Evolutionary conservation across 2,888 invertebrate genomes (phyloP).

Genomic region (Ornithoptera priamus): DNA sequence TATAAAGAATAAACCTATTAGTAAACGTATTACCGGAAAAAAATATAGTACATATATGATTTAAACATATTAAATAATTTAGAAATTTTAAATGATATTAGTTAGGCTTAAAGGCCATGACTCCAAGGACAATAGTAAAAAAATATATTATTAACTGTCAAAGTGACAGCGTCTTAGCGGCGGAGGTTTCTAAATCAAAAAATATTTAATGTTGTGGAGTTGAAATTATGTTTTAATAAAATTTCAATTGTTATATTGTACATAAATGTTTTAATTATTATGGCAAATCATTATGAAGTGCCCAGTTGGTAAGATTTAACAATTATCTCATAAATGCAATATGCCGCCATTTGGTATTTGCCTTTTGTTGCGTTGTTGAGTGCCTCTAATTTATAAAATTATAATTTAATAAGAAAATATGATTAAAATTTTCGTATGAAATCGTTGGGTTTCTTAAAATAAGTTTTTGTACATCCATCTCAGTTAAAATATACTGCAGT

Average conservation of each 20-base stretch:
- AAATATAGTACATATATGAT: too few species aligned
- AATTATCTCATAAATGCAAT: constrained; percentile 18
- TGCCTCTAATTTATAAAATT: neutral
- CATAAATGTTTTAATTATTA: constrained; percentile 45
- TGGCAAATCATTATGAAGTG: constrained; percentile 95
- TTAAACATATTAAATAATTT: too few species aligned
- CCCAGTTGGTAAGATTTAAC: constrained; percentile 87
- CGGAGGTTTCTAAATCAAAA: constrained; percentile 25
- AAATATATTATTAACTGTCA: constrained; percentile 17
- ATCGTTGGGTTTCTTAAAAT: neutral
- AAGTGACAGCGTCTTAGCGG: constrained; percentile 29
- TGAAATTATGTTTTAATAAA: constrained; percentile 27
- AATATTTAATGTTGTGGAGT: constrained; percentile 17
- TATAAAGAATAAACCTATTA: too few species aligned
- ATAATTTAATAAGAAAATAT: neutral
- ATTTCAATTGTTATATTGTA: constrained; percentile 17
- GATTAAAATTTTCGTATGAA: neutral
- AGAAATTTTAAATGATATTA: too few species aligned
- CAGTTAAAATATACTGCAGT: too few species aligned
- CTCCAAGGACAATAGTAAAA: too few species aligned
- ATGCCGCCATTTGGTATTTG: constrained; percentile 36
- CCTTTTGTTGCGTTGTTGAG: constrained; percentile 1
- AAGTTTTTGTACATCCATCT: neutral
- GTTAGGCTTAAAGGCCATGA: too few species aligned
- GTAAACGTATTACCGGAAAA: too few species aligned